Conservation (phyloP, 2,113 vertebrate species). For the Suncus etruscus region DNA sequence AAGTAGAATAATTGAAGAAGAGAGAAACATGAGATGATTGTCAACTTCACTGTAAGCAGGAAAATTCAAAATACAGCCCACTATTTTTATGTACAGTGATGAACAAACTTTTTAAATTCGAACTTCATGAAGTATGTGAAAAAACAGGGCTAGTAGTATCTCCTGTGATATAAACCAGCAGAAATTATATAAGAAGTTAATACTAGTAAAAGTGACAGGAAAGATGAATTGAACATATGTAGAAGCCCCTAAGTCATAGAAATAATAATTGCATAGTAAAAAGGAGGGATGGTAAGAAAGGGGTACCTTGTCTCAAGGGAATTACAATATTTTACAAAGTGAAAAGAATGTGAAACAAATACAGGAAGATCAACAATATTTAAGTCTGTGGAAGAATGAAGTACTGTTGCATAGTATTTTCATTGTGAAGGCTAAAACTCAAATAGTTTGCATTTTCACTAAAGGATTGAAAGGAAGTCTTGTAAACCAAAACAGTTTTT, state of each 20-base stretch:
- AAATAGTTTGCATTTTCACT: slow-evolving; percentile 40
- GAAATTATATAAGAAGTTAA: background rate
- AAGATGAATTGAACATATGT: background rate
- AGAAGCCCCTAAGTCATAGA: background rate
- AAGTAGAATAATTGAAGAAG: background rate
- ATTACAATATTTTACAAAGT: background rate
- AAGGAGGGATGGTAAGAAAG: background rate
- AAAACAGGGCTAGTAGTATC: background rate
- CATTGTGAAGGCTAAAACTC: background rate
- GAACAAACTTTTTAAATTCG: slow-evolving; percentile 29
- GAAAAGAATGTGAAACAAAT: slow-evolving; percentile 8
- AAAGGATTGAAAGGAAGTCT: slow-evolving; percentile 2
- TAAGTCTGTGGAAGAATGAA: background rate
- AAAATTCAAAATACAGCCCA: background rate
- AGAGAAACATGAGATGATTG: background rate
- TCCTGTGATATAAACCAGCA: background rate
- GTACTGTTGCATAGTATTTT: background rate
- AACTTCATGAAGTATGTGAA: background rate
- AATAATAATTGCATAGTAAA: background rate
- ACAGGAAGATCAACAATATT: background rate
- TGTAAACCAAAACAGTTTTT: background rate
- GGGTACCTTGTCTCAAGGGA: background rate
- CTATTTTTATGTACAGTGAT: background rate
- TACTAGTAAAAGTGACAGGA: background rate
- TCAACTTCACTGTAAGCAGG: background rate